Evolutionary conservation across 1,140 invertebrate genomes (phyloP).

Genomic region (Sarcophaga bullata): DNA sequence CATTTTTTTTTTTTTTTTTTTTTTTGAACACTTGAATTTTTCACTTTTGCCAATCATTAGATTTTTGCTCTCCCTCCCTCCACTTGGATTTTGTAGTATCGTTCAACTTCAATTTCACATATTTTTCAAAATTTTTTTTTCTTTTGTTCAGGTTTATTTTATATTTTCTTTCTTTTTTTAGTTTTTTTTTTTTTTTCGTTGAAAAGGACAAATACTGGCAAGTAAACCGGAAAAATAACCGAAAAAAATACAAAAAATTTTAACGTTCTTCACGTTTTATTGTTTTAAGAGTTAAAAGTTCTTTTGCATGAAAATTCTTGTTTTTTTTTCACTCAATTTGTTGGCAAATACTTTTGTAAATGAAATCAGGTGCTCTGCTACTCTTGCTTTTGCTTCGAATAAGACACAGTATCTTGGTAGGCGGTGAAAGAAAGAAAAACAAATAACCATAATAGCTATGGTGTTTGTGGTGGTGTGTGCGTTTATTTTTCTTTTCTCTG

Average conservation of each 20-base stretch:
- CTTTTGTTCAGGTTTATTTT: not conserved
- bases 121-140: slow-evolving; percentile 11
- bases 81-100: not conserved
- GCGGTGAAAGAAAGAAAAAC: no score
- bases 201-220: slow-evolving; percentile 2
- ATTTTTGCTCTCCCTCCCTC: not conserved
- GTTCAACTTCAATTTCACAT: slow-evolving; percentile 6
- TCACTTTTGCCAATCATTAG: slow-evolving; percentile 10
- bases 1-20: not conserved
- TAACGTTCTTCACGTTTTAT: slow-evolving; percentile 5
- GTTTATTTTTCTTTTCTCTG: not conserved
- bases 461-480: not conserved
- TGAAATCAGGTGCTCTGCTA: not conserved
- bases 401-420: no score
- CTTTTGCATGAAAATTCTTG: not conserved
- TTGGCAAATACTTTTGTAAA: not conserved
- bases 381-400: no score
- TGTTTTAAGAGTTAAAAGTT: not conserved
- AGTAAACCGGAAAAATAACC: not conserved
- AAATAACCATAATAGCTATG: no score
- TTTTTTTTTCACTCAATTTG: not conserved
- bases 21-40: not conserved
- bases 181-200: not conserved
- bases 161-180: not conserved
- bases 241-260: not conserved